A percentile compares a stretch with the other conserved stretches of the same genome.
Conservation (phyloP, 2,888 invertebrate species). For the Bombylius discolor region DNA sequence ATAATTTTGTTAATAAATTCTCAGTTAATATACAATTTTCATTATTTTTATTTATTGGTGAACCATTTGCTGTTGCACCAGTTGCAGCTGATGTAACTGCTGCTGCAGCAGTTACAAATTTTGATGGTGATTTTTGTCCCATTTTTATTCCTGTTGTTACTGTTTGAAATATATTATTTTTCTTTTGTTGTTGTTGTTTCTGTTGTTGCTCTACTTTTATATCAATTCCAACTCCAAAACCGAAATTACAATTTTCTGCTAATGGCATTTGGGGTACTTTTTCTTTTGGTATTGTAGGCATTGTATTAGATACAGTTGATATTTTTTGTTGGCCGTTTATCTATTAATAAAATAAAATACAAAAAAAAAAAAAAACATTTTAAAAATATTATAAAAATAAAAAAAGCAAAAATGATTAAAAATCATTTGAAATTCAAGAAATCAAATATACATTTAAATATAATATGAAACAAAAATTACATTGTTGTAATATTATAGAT, state of each 20-base stretch:
- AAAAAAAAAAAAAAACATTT: background rate
- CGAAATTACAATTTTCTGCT: constrained; percentile 21
- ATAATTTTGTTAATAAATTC: background rate
- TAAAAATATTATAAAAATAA: too few species aligned
- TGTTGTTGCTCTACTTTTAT: constrained; percentile 21
- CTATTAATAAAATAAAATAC: constrained; percentile 15
- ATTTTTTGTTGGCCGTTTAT: constrained; percentile 25
- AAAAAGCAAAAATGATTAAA: too few species aligned
- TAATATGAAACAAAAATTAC: too few species aligned
- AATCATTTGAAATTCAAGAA: too few species aligned
- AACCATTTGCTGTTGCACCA: background rate
- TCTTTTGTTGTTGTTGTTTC: background rate
- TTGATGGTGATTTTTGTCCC: background rate
- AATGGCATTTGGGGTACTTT: constrained; percentile 32
- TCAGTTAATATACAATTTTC: background rate
- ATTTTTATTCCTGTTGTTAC: background rate
- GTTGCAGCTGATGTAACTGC: background rate
- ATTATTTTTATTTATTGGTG: background rate
- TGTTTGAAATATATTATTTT: background rate
- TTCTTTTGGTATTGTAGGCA: constrained; percentile 38
- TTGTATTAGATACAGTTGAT: constrained; percentile 24
- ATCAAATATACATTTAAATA: too few species aligned
- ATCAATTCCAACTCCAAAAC: constrained; percentile 21
- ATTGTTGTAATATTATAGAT: too few species aligned
- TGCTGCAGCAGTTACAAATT: background rate